A percentile compares a stretch with the other conserved stretches of the same genome.
Conservation (phyloP, 2,797 vertebrate species). For the Aeoliscus strigatus region DNA sequence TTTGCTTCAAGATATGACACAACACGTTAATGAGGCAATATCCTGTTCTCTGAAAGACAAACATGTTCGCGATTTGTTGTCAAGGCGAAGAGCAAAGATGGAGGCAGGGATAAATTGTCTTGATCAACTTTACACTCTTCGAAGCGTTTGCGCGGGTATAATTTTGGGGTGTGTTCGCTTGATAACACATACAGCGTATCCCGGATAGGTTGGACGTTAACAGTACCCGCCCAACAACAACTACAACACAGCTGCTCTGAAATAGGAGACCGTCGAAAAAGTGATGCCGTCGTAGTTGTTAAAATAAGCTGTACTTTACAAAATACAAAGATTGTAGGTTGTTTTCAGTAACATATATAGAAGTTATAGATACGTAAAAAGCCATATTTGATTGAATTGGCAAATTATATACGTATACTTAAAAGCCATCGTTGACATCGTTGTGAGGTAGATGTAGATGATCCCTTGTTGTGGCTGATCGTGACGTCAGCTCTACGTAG, state of each 20-base stretch:
- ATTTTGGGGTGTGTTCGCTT: rapidly evolving
- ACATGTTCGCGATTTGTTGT: not conserved
- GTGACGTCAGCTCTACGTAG: too few relatives aligned
- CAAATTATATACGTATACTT: too few relatives aligned
- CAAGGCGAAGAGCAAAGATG: not conserved
- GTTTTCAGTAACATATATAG: too few relatives aligned
- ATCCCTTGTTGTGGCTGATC: conserved; percentile 33
- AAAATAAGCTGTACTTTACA: not conserved
- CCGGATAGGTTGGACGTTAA: not conserved
- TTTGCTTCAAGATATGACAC: too few relatives aligned
- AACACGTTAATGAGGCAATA: too few relatives aligned
- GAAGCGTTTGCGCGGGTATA: not conserved
- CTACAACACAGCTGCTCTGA: rapidly evolving
- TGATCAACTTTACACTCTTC: conserved; percentile 3
- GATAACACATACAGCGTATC: not conserved
- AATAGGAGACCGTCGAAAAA: conserved; percentile 5
- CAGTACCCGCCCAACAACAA: conserved; percentile 23
- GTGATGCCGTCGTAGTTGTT: not conserved
- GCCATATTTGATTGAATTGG: too few relatives aligned
- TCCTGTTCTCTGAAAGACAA: not conserved
- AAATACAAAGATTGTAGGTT: too few relatives aligned
- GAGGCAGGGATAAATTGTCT: rapidly evolving
- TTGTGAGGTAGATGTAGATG: not conserved
- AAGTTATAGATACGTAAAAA: too few relatives aligned
- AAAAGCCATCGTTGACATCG: too few relatives aligned